Base-by-base conservation (phyloP, 1,140 invertebrate genomes). In the Diplogasteroides magnus region DNA sequence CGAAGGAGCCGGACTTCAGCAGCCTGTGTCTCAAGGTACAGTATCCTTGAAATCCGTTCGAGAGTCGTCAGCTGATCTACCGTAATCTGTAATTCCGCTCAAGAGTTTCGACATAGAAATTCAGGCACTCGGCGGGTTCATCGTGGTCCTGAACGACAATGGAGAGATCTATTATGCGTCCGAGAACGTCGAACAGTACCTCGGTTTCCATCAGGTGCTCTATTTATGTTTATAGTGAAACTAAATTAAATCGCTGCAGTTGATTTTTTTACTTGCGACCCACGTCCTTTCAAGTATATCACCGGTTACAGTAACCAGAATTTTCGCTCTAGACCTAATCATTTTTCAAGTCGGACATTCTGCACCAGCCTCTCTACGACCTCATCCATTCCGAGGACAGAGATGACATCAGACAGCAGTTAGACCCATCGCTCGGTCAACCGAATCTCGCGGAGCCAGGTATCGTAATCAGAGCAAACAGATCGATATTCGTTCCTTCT, bases 91-190 rank as follows among this genome's bases (percentile, higher is more conserved):
- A 48, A 11, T 48, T 48, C 37, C 37, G 6, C 19, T 48, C 6
- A 48, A 48, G 37, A 6, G 37, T 11, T 11, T 48, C 19, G 37
- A 19, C 19, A 6, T 48, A 48, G 37, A 19, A 11, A 67, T 23
- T 64, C 89, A 97, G 93, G 94, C 95, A 75, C 87, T 98, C 82
- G 97, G 97, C 86, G 95, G 96, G 75, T 98, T 98, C 87, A 88
- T 98, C 83, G 90, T 98, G 87, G 97, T 98, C 81, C 87, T 98
- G 63, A 96, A 93, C 64, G 96, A 94, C 86, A 94, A 98, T 84
- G 94, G 94, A 66, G 95, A 98, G 86, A 94, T 98, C 26, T 98
- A 98, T 87, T 98, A 96, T 86, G 94, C 94, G 57, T 97, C 94
- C 59, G 91, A 97, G 86, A 97, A 92, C 84, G 97, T 98, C 83